Percentiles rank a stretch among this genome's conserved stretches.
phyloP scores from a whole-genome alignment of 2,113 vertebrate genomes.

The Ifrita kowaldi region DNA sequence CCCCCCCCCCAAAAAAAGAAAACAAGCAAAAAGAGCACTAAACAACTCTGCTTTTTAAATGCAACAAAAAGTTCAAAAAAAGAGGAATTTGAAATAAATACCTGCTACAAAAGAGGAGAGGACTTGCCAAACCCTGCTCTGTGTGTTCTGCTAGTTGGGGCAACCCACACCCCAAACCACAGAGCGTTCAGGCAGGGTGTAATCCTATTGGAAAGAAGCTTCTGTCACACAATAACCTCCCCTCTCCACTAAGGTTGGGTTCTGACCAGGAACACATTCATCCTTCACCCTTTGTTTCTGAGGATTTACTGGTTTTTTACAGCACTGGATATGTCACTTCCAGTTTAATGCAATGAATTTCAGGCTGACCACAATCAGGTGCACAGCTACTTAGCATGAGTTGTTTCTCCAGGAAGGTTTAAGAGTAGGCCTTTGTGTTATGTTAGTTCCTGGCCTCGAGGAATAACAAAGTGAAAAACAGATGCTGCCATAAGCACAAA shows the following conservation, averaged over 20 bases:
- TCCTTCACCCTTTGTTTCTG: background rate
- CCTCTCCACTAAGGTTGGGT: background rate
- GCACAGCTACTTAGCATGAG: rapidly evolving
- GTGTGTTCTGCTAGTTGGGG: background rate
- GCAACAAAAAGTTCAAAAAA: background rate
- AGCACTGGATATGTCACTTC: background rate
- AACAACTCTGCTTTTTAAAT: background rate
- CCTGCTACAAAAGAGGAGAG: background rate
- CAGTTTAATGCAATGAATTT: background rate
- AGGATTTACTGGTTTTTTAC: background rate
- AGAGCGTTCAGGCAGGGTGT: background rate
- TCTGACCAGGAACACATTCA: background rate
- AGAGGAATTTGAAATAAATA: background rate
- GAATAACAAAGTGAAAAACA: background rate
- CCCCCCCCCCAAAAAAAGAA: background rate
- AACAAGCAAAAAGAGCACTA: background rate
- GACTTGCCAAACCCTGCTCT: background rate
- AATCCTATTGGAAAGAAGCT: background rate
- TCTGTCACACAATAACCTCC: background rate
- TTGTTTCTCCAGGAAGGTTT: background rate
- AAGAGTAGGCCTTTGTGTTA: background rate
- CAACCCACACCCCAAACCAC: background rate
- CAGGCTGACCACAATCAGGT: background rate
- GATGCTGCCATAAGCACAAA: background rate
- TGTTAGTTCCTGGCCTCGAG: background rate